Evolutionary conservation across 92 coral and sea anemone species (phyloP), one percentile per base, ranked within the genome.

Genomic region (Virgularia gustaviana): DNA sequence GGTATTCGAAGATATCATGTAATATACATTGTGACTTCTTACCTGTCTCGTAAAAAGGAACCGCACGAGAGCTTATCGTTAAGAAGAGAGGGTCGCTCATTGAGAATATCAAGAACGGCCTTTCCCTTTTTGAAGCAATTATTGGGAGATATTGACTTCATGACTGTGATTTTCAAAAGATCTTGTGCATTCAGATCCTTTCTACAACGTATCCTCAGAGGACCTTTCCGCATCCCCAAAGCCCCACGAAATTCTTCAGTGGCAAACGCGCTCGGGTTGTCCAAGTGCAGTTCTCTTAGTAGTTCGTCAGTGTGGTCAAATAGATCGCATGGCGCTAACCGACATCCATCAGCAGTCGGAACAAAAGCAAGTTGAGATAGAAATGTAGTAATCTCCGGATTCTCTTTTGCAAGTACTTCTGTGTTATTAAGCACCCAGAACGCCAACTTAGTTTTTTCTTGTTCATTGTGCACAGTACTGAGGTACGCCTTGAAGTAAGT

Each of bases 401-500:
- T 53, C 64, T 88, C 87, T 19, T 22, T 57, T 18, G 53, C 55
- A 45, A 86, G 67, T 13, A 68, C 34, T 36, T 70, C 72, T 65
- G 83, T 71, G 20, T 80, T 72, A 24, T 66, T 77, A 35, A 90
- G 86, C 9, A 85, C 86, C 95, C 90, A 90, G 53, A 72, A 36
- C 95, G 85, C 88, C 33, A 90, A 49, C 2, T 78, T 43, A 36
- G 79, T 64, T 0, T 83, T 39, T 49, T 88, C 82, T 6, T 49
- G 75, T 8, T 57, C 65, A 13, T 42, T 85, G 87, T 85, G 80
- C 35, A 70, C 43, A 28, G 64, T 35, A 36, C 41, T 51, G 37
- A 85, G 61, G 24, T 73, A 76, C 43, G 34, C 73, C 9, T 88
- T 63, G 45, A 90, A 72, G 66, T 49, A 63, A 25, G 70, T 18